These are phyloP conservation scores for Hydrotaea cyrtoneurina DNA, from an alignment of 2,888 invertebrate genomes.

Conservation along the genomic window DNA sequence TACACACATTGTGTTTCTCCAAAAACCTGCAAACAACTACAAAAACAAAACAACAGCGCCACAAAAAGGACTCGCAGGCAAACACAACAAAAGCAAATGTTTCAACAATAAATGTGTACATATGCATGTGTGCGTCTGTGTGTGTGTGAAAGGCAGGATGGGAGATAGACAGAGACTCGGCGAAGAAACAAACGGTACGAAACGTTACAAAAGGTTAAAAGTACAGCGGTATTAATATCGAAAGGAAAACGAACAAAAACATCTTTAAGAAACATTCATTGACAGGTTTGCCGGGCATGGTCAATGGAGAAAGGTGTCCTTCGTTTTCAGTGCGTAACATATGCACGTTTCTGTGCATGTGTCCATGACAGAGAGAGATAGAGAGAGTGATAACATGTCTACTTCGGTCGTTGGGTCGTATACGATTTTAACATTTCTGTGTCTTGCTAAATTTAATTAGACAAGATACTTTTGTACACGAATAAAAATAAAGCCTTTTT, in stretches of 20 bases:
- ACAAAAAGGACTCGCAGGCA: constrained; percentile 19
- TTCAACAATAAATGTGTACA: constrained; percentile 16
- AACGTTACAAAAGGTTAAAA: constrained; percentile 25
- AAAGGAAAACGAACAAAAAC: constrained; percentile 4
- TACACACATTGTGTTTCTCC: constrained; percentile 9
- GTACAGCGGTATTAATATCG: constrained; percentile 29
- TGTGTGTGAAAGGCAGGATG: background rate
- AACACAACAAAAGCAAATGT: constrained; percentile 16
- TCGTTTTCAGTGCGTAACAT: background rate
- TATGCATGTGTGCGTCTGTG: background rate
- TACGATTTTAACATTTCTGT: background rate
- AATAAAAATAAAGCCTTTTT: no score
- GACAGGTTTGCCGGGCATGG: constrained; percentile 2
- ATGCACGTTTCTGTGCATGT: background rate
- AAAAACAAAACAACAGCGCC: constrained; percentile 5
- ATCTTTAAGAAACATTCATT: constrained; percentile 33
- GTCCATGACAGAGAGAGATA: background rate
- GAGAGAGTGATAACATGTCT: background rate
- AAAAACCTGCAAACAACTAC: background rate
- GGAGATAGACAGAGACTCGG: background rate
- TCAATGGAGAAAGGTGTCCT: constrained; percentile 21
- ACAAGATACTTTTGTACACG: constrained; percentile 9
- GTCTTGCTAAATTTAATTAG: constrained; percentile 14
- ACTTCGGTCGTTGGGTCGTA: background rate
- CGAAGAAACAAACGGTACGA: constrained; percentile 23